Evolutionary conservation across 1,140 invertebrate genomes (phyloP), one percentile per base, ranked within the genome.

Genomic region (Oreohelix idahoensis): DNA sequence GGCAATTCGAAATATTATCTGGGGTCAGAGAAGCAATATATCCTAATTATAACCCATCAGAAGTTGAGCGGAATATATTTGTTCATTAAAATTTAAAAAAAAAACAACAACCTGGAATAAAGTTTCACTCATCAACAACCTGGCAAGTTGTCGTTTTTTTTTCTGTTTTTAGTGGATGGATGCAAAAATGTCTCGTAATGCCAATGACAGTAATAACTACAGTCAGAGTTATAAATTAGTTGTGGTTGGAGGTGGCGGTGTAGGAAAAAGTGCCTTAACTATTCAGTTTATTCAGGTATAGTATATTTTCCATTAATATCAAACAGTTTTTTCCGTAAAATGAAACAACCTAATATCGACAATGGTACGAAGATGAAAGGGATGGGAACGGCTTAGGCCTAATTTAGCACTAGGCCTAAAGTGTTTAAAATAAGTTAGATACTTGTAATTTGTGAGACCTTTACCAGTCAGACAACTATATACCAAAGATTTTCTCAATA

Each of bases 241-340:
- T 83, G 98, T 99, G 84, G 94, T 99, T 92, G 98, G 98, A 89
- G 98, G 97, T 92, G 98, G 98, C 91, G 98, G 98, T 93, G 98
- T 99, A 89, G 98, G 98, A 89, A 99, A 99, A 95, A 98, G 97
- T 88, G 98, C 98, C 91, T 95, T 99, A 84, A 99, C 98, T 83
- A 98, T 99, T 87, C 98, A 99, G 94, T 99, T 99, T 94, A 98
- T 99, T 82, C 98, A 98, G 91, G 98, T 98, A 78, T 39, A 29
- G 71, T 73, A 26, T 38, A 17, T 42, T 73, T 73, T 42, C n/a
- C 39, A 2, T 42, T 10, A 73, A 73, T 73, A 39, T 42, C 20
- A 42, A n/a, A 13, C 36, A 42, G 26, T 2, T 42, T 8, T n/a
- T 58, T 15, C 2, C 15, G 5, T 11, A 11, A 58, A 20, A 15